Evolutionary conservation across 2,113 vertebrate genomes (phyloP).

Genomic region (Hyperopisus bebe): DNA sequence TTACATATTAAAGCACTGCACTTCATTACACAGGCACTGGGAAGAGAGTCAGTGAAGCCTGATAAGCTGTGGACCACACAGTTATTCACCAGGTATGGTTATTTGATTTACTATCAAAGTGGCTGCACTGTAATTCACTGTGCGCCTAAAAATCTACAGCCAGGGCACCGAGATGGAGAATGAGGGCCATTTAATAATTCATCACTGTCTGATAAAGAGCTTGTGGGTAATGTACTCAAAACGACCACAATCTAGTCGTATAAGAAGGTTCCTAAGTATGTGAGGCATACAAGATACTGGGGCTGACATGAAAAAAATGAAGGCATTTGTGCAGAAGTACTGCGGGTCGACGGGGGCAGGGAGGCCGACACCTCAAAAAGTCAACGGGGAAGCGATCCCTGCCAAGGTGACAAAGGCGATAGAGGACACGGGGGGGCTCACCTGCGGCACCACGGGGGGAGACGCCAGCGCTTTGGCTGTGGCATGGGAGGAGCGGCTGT

Average conservation of each 20-base stretch:
- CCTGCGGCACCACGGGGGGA: constrained; percentile 45
- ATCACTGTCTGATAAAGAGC: neutral
- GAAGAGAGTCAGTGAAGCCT: neutral
- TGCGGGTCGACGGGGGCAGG: neutral
- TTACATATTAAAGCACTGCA: neutral
- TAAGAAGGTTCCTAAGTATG: neutral
- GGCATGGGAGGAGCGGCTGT: constrained; percentile 68
- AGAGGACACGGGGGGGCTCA: constrained; percentile 45
- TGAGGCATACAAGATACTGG: neutral
- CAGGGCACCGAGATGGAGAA: neutral
- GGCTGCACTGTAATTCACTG: neutral
- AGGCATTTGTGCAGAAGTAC: neutral
- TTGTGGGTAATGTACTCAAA: neutral
- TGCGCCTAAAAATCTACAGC: neutral
- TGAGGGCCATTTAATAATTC: neutral
- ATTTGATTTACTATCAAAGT: neutral
- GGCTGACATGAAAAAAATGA: neutral
- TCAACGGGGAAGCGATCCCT: neutral
- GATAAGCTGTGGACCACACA: neutral
- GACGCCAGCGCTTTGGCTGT: constrained; percentile 69
- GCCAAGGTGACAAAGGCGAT: neutral
- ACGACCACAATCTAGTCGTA: neutral
- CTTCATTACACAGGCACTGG: neutral
- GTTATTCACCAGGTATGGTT: neutral
- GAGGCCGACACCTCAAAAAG: neutral